Conservation (phyloP, 2,888 invertebrate genomes). For the Drosophila lacicola region DNA sequence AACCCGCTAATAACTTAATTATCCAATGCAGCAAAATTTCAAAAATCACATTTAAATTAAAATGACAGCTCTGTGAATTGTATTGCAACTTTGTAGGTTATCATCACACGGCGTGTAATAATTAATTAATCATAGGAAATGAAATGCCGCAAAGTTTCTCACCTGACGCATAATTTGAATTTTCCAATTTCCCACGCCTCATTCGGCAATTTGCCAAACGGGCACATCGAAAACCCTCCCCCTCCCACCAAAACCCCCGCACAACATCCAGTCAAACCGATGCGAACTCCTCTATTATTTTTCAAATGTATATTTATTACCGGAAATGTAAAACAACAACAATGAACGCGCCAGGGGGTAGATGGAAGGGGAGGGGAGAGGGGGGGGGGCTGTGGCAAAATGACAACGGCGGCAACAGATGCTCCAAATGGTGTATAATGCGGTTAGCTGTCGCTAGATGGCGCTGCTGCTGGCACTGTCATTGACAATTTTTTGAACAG, state of each 20-base stretch:
- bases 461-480: slow-evolving; percentile 33
- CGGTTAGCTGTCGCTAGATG: slow-evolving; percentile 40
- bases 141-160: slow-evolving; percentile 78
- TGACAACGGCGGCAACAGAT: slow-evolving; percentile 73
- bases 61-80: slow-evolving; percentile 14
- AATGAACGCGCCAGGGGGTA: slow-evolving; percentile 30
- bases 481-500: slow-evolving; percentile 53
- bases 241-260: not conserved
- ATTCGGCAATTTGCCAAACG: slow-evolving; percentile 67
- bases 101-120: slow-evolving; percentile 62
- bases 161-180: slow-evolving; percentile 65
- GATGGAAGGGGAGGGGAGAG: not conserved
- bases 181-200: slow-evolving; percentile 74
- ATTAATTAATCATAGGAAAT: slow-evolving; percentile 78
- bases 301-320: slow-evolving; percentile 78
- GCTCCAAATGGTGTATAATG: slow-evolving; percentile 49
- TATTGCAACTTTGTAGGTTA: slow-evolving; percentile 42
- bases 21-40: not conserved
- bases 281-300: slow-evolving; percentile 58
- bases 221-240: not conserved
- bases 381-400: slow-evolving; percentile 31
- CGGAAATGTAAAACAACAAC: slow-evolving; percentile 78
- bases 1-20: not conserved
- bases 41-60: slow-evolving; percentile 26
- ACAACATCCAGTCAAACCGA: slow-evolving; percentile 7